phyloP scores from a whole-genome alignment of 2,888 invertebrate species.

The Sericinus montela region DNA sequence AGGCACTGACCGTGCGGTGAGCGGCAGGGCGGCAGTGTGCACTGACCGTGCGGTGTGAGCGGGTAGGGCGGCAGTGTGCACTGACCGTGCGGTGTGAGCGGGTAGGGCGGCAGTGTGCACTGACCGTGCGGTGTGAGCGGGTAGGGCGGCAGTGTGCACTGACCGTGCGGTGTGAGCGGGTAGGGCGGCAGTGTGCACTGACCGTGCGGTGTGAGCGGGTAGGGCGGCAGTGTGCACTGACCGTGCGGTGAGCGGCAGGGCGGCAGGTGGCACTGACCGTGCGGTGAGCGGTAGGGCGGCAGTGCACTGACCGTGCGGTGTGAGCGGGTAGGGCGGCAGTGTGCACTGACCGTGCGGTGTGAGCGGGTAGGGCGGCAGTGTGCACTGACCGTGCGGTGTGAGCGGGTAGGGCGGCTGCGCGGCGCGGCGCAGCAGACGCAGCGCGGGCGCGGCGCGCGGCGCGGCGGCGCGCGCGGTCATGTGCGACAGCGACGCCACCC shows the following conservation, averaged over 20 bases:
- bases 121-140: conserved; percentile 79
- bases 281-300: too few relatives aligned
- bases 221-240: too few relatives aligned
- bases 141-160: conserved; percentile 90
- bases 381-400: conserved; percentile 72
- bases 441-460: conserved; percentile 25
- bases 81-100: conserved; percentile 74
- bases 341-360: too few relatives aligned
- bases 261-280: too few relatives aligned
- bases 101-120: not conserved
- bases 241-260: too few relatives aligned
- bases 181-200: not conserved
- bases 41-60: conserved; percentile 63
- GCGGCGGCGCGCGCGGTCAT: conserved; percentile 30
- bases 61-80: conserved; percentile 91
- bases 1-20: too few relatives aligned
- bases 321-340: too few relatives aligned
- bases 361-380: conserved; percentile 91
- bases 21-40: not conserved
- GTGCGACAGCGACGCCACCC: conserved; percentile 71
- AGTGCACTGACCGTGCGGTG: too few relatives aligned
- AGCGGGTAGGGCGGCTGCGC: conserved; percentile 91
- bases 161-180: conserved; percentile 63
- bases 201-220: too few relatives aligned
- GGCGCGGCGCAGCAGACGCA: conserved; percentile 81